Evolutionary conservation across 2,888 invertebrate species (phyloP).

Genomic region (Scaptomyza caliginosa): DNA sequence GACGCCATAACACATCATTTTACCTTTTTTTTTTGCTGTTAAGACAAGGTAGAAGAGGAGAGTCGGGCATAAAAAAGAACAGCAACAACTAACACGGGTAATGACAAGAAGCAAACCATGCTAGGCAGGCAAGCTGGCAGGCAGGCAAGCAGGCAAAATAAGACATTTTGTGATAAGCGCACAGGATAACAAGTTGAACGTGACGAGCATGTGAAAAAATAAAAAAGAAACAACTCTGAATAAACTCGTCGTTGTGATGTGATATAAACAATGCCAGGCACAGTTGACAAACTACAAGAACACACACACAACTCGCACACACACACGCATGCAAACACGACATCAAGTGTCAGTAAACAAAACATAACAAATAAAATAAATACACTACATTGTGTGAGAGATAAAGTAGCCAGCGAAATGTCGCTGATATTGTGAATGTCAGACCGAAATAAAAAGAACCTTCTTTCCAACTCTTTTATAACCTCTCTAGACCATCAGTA

Average conservation of each 20-base stretch:
- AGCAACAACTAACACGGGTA: conserved; percentile 51
- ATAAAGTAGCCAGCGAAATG: conserved; percentile 22
- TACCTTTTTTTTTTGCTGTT: conserved; percentile 33
- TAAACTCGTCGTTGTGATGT: conserved; percentile 45
- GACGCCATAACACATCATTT: conserved; percentile 66
- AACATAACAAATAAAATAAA: conserved; percentile 56
- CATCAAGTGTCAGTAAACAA: conserved; percentile 63
- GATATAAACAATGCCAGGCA: conserved; percentile 62
- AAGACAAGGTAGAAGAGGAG: background rate
- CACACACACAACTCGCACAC: conserved; percentile 2
- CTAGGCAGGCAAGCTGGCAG: conserved; percentile 38
- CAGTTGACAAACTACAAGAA: conserved; percentile 45
- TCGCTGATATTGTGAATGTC: conserved; percentile 56
- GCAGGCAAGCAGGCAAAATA: conserved; percentile 53
- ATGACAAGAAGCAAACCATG: conserved; percentile 48
- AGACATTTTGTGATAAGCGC: conserved; percentile 70
- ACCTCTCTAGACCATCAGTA: conserved; percentile 32
- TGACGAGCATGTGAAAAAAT: conserved; percentile 58
- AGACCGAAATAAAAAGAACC: conserved; percentile 21
- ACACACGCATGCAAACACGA: conserved; percentile 29
- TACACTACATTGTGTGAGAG: conserved; percentile 1
- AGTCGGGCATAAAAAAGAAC: background rate
- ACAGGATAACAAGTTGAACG: conserved; percentile 69
- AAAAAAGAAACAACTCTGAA: conserved; percentile 13
- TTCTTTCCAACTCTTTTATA: conserved; percentile 2